These are phyloP conservation scores for Tenebrosternarchus preto DNA, from an alignment of 2,113 vertebrate species.

Conservation along the genomic window DNA sequence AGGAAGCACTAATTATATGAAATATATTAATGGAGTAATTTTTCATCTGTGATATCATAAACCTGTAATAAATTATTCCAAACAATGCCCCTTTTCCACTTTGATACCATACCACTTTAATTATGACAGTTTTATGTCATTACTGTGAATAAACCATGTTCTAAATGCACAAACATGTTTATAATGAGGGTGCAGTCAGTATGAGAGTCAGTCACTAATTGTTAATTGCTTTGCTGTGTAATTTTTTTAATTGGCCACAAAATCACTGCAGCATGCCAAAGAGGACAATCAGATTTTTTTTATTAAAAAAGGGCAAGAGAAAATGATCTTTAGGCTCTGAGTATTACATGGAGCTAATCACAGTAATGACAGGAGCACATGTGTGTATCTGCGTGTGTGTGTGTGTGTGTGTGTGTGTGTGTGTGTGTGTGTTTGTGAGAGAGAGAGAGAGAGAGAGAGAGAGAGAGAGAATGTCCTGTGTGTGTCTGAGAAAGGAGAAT, in stretches of 20 bases:
- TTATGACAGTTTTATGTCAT: neutral
- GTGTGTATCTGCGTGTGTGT: conserved; percentile 19
- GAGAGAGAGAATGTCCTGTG: neutral
- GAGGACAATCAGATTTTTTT: conserved; percentile 14
- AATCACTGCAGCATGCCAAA: conserved; percentile 36
- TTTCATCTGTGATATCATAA: neutral
- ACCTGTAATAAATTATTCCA: neutral
- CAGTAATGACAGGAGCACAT: conserved; percentile 17
- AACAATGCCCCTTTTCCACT: neutral
- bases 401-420: conserved; percentile 18
- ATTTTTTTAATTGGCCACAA: conserved; percentile 51
- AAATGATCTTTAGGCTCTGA: conserved; percentile 34
- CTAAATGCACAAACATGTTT: conserved; percentile 20
- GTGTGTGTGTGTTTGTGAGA: conserved; percentile 23
- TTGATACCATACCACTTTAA: neutral
- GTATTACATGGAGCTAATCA: conserved; percentile 20
- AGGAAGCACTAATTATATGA: neutral
- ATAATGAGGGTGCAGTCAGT: conserved; percentile 22
- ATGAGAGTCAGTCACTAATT: conserved; percentile 14
- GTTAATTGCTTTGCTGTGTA: conserved; percentile 35
- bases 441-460: neutral
- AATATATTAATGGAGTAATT: neutral
- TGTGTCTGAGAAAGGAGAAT: conserved; percentile 15
- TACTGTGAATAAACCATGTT: conserved; percentile 6
- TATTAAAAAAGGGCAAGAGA: conserved; percentile 5